Base-by-base conservation (phyloP, 1,140 invertebrate genomes). In the Hermatobates lingyangjiaoensis region DNA sequence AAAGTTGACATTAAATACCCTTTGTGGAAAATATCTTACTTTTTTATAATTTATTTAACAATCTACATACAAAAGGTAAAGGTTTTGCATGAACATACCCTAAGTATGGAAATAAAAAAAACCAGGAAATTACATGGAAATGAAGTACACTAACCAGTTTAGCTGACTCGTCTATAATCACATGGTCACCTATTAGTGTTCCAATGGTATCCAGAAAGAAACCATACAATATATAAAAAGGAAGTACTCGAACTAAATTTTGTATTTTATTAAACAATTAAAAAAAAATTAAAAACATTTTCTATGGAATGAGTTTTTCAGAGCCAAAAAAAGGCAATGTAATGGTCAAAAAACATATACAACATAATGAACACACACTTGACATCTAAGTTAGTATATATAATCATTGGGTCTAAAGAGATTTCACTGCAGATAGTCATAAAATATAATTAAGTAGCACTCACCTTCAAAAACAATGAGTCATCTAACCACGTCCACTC, bases 341-440 rank as follows among this genome's bases (percentile, higher is more conserved):
- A 49, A 30, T 53, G 50, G 53, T 42, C 50, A 48, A 45, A 50
- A 54, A 30, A 46, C 26, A 34, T 50, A 34, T 45, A 51, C 48
- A 50, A 54, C 49, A 54, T 38, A 51, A 54, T 54, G 49, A 54
- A 54, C 53, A 54, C 53, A 54, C 53, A 54, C 50, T 49, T 47
- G 45, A 54, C 47, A 54, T 44, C 53, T 54, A 54, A 50, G 50
- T 51, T 51, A 45, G 45, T 54, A 21, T 48, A 51, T 24, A 27
- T 20, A 38, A 45, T 27, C 24, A 15, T 44, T 51, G 20, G 2
- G 15, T 46, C 20, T 23, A 46, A 26, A 46, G 18, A 51, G 28
- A 34, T 45, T 26, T 23, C 30, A 3, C 20, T 20, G n/a, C 39
- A 25, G 23, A 49, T 26, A 38, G 18, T 20, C 15, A 49, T 26